Conservation (phyloP, 2,113 vertebrate species). For the Entomyzon cyanotis region DNA sequence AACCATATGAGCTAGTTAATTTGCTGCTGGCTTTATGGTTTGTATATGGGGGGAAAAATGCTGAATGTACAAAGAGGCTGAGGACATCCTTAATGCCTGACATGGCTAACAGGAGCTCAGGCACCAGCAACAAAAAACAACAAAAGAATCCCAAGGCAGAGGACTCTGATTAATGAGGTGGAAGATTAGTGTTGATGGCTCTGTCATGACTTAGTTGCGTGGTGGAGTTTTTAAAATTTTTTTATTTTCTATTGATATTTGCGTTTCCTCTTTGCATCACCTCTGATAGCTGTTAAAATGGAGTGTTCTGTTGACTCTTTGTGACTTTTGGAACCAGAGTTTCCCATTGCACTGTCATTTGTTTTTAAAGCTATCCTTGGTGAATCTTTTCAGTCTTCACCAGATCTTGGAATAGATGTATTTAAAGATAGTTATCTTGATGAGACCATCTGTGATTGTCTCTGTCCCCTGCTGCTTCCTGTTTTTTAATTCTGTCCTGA, state of each 20-base stretch:
- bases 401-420: background rate
- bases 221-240: background rate
- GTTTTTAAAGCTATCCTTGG: background rate
- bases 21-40: background rate
- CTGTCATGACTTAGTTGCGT: background rate
- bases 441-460: background rate
- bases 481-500: background rate
- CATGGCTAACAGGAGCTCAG: background rate
- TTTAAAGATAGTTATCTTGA: background rate
- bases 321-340: background rate
- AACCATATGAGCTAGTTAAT: background rate
- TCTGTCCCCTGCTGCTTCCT: background rate
- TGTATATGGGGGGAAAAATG: background rate
- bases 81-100: background rate
- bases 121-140: background rate
- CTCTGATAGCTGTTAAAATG: background rate
- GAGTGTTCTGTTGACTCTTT: background rate
- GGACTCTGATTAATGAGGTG: fast-evolving
- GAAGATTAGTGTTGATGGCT: background rate
- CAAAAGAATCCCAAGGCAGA: background rate
- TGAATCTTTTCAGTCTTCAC: background rate
- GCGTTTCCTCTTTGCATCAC: background rate
- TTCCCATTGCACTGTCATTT: background rate
- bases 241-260: background rate
- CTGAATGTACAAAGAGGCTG: background rate